Conservation (phyloP, 1,140 invertebrate genomes). For the Sarcophaga bullata region DNA sequence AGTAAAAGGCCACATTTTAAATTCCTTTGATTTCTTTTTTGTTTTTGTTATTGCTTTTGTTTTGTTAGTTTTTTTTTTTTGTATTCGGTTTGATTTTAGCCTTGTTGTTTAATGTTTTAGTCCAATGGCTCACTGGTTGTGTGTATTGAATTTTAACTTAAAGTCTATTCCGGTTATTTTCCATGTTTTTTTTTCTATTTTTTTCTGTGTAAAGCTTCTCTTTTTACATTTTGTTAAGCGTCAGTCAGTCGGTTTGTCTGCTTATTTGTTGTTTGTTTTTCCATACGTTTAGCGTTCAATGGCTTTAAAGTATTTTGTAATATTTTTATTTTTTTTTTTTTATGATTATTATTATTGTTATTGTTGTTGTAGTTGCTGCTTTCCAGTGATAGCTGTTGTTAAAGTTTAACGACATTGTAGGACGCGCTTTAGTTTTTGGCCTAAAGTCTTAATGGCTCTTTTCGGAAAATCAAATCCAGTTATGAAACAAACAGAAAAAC, state of each 20-base stretch:
- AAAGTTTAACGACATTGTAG: constrained; percentile 24
- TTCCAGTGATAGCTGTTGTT: not conserved
- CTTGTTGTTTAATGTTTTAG: too few species aligned
- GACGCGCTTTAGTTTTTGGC: constrained; percentile 17
- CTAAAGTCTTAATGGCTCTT: not conserved
- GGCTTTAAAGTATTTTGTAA: constrained; percentile 19
- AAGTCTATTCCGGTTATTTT: constrained; percentile 1
- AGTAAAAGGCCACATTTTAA: not conserved
- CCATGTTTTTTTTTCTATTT: not conserved
- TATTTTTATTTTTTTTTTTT: constrained; percentile 1
- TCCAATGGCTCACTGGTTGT: too few species aligned
- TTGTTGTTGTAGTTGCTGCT: not conserved
- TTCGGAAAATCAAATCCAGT: not conserved
- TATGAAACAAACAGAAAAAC: not conserved
- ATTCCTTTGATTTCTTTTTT: constrained; percentile 14
- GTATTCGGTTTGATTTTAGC: too few species aligned
- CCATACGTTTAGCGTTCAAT: constrained; percentile 17
- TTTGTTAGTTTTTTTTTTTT: too few species aligned
- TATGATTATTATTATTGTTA: too few species aligned
- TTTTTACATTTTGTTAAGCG: not conserved
- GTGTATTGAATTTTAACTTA: not conserved
- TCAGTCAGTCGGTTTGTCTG: not conserved
- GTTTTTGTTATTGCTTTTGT: not conserved
- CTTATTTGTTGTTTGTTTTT: not conserved
- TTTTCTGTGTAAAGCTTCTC: not conserved